Conservation (phyloP, 2,888 invertebrate species). For the Alloplasta piceator region DNA sequence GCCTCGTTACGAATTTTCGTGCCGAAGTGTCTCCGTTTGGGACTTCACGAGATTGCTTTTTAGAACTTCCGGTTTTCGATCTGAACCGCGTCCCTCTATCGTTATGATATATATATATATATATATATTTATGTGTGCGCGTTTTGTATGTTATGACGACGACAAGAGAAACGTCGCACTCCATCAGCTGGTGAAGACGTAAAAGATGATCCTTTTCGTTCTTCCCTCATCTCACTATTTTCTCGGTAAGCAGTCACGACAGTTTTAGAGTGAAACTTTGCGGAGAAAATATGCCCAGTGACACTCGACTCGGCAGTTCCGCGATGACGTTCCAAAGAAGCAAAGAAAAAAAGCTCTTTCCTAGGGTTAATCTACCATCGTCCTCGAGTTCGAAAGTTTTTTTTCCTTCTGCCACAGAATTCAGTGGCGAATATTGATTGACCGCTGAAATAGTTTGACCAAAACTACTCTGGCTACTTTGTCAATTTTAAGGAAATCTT, state of each 20-base stretch:
- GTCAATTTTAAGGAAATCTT: too few relatives aligned
- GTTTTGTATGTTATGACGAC: not conserved
- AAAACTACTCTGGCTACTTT: too few relatives aligned
- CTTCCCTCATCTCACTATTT: conserved; percentile 6
- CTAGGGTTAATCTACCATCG: conserved; percentile 35
- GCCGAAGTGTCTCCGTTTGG: conserved; percentile 65
- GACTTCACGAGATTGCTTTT: conserved; percentile 71
- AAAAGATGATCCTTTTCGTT: conserved; percentile 52
- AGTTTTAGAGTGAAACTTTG: not conserved
- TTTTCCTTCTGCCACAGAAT: not conserved
- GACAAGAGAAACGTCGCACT: conserved; percentile 23
- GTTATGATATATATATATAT: not conserved
- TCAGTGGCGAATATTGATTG: too few relatives aligned
- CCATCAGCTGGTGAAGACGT: conserved; percentile 65
- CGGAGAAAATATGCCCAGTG: conserved; percentile 30
- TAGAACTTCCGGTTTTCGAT: conserved; percentile 68
- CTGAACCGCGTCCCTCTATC: not conserved
- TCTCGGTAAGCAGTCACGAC: conserved; percentile 24
- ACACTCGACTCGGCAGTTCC: conserved; percentile 36
- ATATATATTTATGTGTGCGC: not conserved
- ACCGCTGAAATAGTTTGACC: too few relatives aligned
- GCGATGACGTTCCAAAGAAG: not conserved
- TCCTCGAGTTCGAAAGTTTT: conserved; percentile 5
- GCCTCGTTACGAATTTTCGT: conserved; percentile 54
- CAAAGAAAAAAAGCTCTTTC: not conserved